Base-by-base conservation (phyloP, 2,797 vertebrate species). In the Chelon auratus region DNA sequence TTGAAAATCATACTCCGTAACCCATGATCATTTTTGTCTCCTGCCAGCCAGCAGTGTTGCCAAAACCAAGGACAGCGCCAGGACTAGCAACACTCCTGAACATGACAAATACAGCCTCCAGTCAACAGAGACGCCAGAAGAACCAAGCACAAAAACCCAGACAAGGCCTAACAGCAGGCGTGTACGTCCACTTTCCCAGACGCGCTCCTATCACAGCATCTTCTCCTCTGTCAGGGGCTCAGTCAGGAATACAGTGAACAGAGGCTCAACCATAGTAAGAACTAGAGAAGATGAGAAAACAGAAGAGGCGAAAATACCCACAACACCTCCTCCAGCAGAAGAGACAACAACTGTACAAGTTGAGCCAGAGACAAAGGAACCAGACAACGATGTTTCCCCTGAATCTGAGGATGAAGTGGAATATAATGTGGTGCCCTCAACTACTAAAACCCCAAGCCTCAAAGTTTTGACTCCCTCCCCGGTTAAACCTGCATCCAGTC, bases 141-240 rank as follows among this genome's bases (percentile, higher is more conserved):
- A 91, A 53, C 80, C 3, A 0, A 80, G 87, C 61, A 84, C 74
- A 20, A 18, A 80, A 20, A 33, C 81, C 22, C 74, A 74, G 17
- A 56, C 82, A 9, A 86, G 72, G 33, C 79, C 79, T 50, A 64
- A 33, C 18, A 81, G 72, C 67, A 93, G 87, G 47, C 87, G 81
- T 43, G 26, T 63, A 26, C 94, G 94, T 40, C 94, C 94, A 1
- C 89, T 96, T n/a, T 92, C 94, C 5, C 76, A 94, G 78, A 89
- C 94, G 54, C 93, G 93, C 37, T 89, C 95, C 9, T 88, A 95
- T 67, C 96, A 95, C 74, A 92, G 92, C 77, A 90, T 94, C 51
- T 92, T 95, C 50, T 91, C 94, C 36, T 89, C 93, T 5, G 92
- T 94, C 22, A 95, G 95, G 84, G 91, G 88, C 2, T 91, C 95